phyloP scores from a whole-genome alignment of 1,140 invertebrate species.

The Eubasilissa regina region DNA sequence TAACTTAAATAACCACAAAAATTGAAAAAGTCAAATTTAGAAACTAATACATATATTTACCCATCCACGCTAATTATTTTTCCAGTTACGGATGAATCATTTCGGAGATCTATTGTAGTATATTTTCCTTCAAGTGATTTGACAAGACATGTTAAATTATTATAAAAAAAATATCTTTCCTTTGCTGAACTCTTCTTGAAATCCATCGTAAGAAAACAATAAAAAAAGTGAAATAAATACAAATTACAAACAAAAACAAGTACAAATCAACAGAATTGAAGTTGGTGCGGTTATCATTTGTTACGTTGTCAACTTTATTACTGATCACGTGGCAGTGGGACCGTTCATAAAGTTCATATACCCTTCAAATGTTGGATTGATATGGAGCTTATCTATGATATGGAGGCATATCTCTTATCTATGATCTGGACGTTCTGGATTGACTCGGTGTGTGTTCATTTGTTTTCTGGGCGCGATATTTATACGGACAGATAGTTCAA shows the following conservation, averaged over 20 bases:
- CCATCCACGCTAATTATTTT: conserved; percentile 74
- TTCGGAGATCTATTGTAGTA: conserved; percentile 79
- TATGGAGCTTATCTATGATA: no score
- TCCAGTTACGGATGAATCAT: conserved; percentile 77
- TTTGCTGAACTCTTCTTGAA: conserved; percentile 62
- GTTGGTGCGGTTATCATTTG: conserved; percentile 1
- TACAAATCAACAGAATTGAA: background rate
- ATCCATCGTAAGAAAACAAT: conserved; percentile 8
- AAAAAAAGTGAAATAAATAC: no score
- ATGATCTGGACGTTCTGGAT: no score
- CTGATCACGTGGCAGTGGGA: no score
- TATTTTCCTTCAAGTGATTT: conserved; percentile 76
- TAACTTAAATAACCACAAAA: conserved; percentile 12
- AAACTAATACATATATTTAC: conserved; percentile 66
- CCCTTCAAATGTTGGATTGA: no score
- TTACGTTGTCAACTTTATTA: no score
- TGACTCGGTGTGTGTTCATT: no score
- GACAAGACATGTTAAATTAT: conserved; percentile 75
- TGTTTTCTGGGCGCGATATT: no score
- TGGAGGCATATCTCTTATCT: no score
- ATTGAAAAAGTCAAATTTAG: conserved; percentile 9
- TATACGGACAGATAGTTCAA: no score
- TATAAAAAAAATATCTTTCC: conserved; percentile 73
- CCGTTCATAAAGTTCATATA: no score
- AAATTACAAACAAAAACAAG: background rate